Conservation (phyloP, 2,888 invertebrate species). For the Mamestra brassicae region DNA sequence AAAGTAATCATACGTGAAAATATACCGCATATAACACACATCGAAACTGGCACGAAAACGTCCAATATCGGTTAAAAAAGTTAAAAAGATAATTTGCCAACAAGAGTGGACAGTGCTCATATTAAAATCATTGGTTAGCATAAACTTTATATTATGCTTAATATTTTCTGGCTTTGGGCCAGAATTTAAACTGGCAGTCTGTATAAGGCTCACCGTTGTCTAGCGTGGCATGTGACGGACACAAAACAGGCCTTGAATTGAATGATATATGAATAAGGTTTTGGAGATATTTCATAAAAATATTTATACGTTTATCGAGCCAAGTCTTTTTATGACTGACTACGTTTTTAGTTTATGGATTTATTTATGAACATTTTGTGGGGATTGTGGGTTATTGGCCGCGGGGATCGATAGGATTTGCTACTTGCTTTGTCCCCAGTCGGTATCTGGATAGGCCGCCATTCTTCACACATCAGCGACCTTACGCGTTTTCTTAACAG, state of each 20-base stretch:
- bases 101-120: constrained; percentile 34
- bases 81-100: constrained; percentile 14
- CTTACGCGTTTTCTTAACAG: neutral
- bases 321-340: constrained; percentile 34
- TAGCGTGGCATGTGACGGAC: constrained; percentile 34
- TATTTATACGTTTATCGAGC: constrained; percentile 36
- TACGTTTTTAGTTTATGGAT: constrained; percentile 10
- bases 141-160: constrained; percentile 48
- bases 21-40: neutral
- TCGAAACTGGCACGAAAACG: neutral
- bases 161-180: constrained; percentile 55
- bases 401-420: neutral
- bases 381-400: neutral
- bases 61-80: constrained; percentile 2
- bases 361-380: constrained; percentile 24
- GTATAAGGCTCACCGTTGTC: constrained; percentile 35
- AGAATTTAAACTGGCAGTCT: constrained; percentile 46
- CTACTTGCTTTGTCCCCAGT: neutral
- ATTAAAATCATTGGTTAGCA: constrained; percentile 54
- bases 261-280: constrained; percentile 51
- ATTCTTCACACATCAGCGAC: neutral
- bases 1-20: neutral
- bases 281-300: constrained; percentile 42
- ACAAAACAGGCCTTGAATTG: constrained; percentile 38
- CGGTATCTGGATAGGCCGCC: neutral